phyloP scores from a whole-genome alignment of 1,140 invertebrate species.

The Eupeodes corollae region DNA sequence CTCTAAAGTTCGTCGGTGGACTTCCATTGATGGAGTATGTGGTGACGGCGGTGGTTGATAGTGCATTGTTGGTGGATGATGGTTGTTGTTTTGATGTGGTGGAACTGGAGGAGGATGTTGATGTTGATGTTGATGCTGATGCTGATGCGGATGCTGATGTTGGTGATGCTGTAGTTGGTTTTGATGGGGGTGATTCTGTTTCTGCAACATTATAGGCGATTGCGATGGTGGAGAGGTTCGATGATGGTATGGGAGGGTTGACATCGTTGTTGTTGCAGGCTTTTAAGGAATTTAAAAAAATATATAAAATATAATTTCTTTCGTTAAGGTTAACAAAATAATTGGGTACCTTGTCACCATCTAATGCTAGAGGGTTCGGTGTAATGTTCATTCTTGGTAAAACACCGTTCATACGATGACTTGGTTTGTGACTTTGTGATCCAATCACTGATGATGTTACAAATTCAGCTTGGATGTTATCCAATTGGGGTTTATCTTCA shows the following conservation, averaged over 20 bases:
- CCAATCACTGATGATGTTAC: conserved; percentile 30
- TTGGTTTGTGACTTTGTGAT: conserved; percentile 35
- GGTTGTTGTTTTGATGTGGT: conserved; percentile 26
- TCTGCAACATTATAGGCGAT: conserved; percentile 20
- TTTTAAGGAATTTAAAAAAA: conserved; percentile 7
- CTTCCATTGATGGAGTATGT: conserved; percentile 19
- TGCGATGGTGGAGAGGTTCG: conserved; percentile 17
- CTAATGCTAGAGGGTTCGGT: conserved; percentile 54
- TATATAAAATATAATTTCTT: conserved; percentile 10
- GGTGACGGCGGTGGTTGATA: conserved; percentile 5
- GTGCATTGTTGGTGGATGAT: conserved; percentile 6
- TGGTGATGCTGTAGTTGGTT: conserved; percentile 16
- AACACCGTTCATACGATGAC: conserved; percentile 47
- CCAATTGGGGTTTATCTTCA: conserved; percentile 33
- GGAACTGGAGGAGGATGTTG: conserved; percentile 23
- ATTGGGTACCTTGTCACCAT: conserved; percentile 30
- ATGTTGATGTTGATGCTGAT: neutral
- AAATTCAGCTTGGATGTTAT: conserved; percentile 43
- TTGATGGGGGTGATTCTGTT: conserved; percentile 3
- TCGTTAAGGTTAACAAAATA: neutral
- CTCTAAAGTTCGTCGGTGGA: conserved; percentile 23
- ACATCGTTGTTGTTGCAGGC: conserved; percentile 8
- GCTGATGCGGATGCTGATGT: conserved; percentile 9
- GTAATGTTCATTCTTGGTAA: conserved; percentile 56
- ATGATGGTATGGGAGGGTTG: conserved; percentile 25